Base-by-base conservation (phyloP, 2,888 invertebrate genomes). In the Leptopilina syphax region DNA sequence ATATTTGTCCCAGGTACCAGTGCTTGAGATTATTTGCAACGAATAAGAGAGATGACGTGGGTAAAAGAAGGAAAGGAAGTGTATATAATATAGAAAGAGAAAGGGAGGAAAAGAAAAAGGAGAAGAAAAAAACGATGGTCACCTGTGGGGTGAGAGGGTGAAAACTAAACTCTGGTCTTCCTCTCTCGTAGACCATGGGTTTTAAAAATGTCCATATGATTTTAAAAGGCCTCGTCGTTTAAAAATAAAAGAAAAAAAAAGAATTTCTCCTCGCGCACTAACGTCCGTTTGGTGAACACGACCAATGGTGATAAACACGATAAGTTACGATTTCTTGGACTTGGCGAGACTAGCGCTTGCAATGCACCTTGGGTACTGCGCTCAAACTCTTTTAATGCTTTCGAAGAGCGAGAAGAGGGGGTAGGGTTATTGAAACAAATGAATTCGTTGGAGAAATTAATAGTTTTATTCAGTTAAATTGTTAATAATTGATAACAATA, bases 271-370 rank as follows among this genome's bases (percentile, higher is more conserved):
- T 87, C 88, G 88, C 88, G 88, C 80, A 88, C 87, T 87, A 89
- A 89, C 88, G 88, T 12, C 87, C 87, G 88, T 83, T 44, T 86
- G 87, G 87, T 84, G 85, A 76, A 83, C 84, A 84, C 82, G 86
- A 85, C 84, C 84, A 82, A 85, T 85, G 88, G 90, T 87, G 90
- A 92, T 92, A 92, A 92, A 92, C 91, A 90, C 90, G 90, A 87
- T 87, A 91, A 90, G 91, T 91, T 92, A 92, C 91, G 92, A 91
- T 92, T 91, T 91, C 91, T 92, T 85, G 88, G 90, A 91, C 89
- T 88, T 85, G 85, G 83, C 78, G 78, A 76, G 77, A 78, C 76
- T 80, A 60, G 78, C 79, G 78, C 79, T 77, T 79, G 78, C 79
- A 76, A 76, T 73, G 78, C 78, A 77, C 68, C 81, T 63, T 80